These are phyloP conservation scores for Pseudolaguvia tuberculata DNA, from an alignment of 2,113 vertebrate genomes.

Conservation along the genomic window DNA sequence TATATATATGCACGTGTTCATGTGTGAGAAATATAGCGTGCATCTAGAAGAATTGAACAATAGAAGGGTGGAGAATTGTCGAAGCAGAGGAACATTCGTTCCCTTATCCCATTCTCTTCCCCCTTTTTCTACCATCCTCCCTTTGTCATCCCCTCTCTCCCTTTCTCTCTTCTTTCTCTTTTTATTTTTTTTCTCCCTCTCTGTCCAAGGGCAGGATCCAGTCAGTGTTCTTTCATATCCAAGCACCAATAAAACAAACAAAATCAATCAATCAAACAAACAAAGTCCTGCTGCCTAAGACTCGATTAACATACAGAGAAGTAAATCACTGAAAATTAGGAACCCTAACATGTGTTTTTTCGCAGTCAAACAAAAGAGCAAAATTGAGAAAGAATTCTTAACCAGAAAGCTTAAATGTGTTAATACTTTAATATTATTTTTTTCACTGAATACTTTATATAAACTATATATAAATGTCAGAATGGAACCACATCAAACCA, in stretches of 20 bases:
- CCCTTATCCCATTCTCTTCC: constrained; percentile 5
- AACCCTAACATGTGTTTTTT: constrained; percentile 8
- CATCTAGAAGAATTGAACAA: constrained; percentile 36
- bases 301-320: constrained; percentile 29
- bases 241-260: constrained; percentile 59
- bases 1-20: no score
- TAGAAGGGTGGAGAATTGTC: constrained; percentile 42
- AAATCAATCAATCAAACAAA: no score
- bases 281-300: constrained; percentile 24
- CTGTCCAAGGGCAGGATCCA: constrained; percentile 25
- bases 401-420: not conserved
- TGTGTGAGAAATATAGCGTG: not conserved
- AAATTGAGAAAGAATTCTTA: not conserved
- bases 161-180: constrained; percentile 9
- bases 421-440: not conserved
- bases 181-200: constrained; percentile 12
- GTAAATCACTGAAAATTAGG: constrained; percentile 25
- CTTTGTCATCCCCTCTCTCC: not conserved
- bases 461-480: not conserved
- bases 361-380: not conserved
- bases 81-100: constrained; percentile 23
- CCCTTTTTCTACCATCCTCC: not conserved
- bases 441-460: not conserved
- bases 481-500: not conserved
- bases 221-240: constrained; percentile 50